Evolutionary conservation across 2,113 vertebrate genomes (phyloP).

Genomic region (Fregata magnificens): DNA sequence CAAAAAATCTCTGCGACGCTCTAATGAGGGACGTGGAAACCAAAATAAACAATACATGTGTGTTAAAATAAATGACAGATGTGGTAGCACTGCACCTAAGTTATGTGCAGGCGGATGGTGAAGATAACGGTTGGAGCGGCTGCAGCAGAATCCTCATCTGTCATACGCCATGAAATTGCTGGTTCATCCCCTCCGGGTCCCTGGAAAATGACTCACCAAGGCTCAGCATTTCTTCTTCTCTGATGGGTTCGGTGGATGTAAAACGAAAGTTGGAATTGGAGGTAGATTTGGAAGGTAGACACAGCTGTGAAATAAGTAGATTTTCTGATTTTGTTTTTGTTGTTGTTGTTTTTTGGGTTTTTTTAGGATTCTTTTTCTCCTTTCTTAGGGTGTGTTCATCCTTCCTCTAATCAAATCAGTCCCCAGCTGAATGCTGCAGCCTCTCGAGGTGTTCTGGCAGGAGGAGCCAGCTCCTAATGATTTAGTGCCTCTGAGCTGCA

Average conservation of each 20-base stretch:
- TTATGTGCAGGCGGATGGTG: accelerated
- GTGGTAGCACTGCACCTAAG: background rate
- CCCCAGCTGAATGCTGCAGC: background rate
- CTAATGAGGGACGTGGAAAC: accelerated
- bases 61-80: background rate
- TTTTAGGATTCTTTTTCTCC: accelerated
- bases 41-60: background rate
- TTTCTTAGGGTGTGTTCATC: background rate
- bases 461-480: background rate
- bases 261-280: too few species aligned
- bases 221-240: background rate
- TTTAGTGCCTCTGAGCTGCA: background rate
- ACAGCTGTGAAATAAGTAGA: background rate
- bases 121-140: background rate
- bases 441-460: accelerated
- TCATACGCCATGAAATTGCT: accelerated
- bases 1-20: accelerated
- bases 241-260: accelerated
- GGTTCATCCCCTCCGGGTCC: accelerated
- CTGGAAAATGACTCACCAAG: background rate
- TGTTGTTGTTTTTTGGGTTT: background rate
- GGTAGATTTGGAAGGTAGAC: background rate
- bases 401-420: too few species aligned
- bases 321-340: background rate
- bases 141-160: background rate